A percentile compares a stretch with the other conserved stretches of the same genome.
phyloP scores from a whole-genome alignment of 2,888 invertebrate genomes.

The Platynereis dumerilii region DNA sequence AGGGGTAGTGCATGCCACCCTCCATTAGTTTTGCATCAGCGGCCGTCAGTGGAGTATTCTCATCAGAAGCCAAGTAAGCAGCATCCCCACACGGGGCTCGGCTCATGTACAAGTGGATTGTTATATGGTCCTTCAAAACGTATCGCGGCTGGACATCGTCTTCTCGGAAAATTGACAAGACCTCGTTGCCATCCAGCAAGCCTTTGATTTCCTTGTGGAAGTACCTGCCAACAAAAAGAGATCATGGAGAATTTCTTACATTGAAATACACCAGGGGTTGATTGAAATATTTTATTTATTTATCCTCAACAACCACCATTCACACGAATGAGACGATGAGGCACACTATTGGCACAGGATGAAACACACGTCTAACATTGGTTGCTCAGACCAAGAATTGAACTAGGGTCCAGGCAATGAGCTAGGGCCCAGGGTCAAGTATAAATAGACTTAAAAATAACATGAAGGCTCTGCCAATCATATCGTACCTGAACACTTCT shows the following conservation, averaged over 20 bases:
- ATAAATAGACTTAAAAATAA: no score
- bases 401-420: no score
- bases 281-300: no score
- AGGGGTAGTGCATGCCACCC: conserved; percentile 43
- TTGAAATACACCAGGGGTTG: no score
- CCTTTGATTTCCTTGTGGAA: conserved; percentile 49
- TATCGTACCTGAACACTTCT: no score
- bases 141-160: conserved; percentile 24
- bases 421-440: no score
- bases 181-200: conserved; percentile 40
- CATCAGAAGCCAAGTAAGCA: conserved; percentile 20
- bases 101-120: conserved; percentile 52
- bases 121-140: conserved; percentile 44
- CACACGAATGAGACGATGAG: no score
- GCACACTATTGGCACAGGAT: no score
- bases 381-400: no score
- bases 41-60: conserved; percentile 29
- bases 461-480: no score
- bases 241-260: neutral
- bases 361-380: no score
- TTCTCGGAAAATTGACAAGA: conserved; percentile 46
- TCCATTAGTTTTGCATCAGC: conserved; percentile 23
- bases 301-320: no score
- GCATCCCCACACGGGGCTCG: conserved; percentile 55
- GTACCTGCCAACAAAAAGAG: conserved; percentile 41